Percentiles rank a stretch among this genome's conserved stretches.
phyloP scores from a whole-genome alignment of 1,140 invertebrate genomes.

The Drosophila insularis region DNA sequence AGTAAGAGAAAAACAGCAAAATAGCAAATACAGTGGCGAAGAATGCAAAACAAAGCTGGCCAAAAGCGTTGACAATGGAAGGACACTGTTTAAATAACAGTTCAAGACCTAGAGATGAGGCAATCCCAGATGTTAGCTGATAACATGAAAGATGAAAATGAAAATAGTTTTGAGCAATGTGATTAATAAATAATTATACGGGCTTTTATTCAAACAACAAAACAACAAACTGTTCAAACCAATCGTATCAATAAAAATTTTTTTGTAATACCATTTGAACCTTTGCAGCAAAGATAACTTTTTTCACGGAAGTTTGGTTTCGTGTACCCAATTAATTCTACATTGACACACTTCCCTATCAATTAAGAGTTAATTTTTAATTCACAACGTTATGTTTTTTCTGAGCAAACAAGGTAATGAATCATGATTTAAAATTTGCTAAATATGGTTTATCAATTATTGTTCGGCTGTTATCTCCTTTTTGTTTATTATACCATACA shows the following conservation, averaged over 20 bases:
- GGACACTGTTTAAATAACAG: conserved; percentile 2
- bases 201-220: too few species aligned
- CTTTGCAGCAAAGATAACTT: too few species aligned
- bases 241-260: background rate
- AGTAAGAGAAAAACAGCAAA: conserved; percentile 22
- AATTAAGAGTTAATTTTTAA: too few species aligned
- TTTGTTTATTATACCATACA: too few species aligned
- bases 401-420: too few species aligned
- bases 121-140: background rate
- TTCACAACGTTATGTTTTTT: too few species aligned
- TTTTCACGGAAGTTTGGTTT: too few species aligned
- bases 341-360: too few species aligned
- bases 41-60: conserved; percentile 45
- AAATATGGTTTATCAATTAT: too few species aligned
- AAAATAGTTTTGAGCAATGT: background rate
- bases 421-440: too few species aligned
- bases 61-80: conserved; percentile 39
- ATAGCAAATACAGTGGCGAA: conserved; percentile 13
- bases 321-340: too few species aligned
- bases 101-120: background rate
- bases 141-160: background rate
- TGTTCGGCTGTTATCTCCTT: background rate
- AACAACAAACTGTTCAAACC: too few species aligned
- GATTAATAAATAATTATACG: background rate
- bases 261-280: background rate